Conservation (phyloP, 2,888 invertebrate species). For the Ichneumoninae sp. region DNA sequence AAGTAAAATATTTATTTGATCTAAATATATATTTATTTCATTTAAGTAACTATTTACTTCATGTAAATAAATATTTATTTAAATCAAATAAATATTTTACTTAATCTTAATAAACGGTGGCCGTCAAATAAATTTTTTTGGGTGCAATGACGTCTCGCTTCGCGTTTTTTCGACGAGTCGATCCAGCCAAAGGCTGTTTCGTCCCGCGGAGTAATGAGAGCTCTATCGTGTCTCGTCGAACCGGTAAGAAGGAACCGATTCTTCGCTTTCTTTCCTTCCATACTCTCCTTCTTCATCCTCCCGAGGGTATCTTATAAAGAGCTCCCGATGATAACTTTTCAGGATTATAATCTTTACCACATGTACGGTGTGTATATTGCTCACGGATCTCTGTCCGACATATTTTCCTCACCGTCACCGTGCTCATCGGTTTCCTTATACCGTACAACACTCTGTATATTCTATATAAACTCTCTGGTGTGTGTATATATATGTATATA, state of each 20-base stretch:
- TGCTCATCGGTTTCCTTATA: no score
- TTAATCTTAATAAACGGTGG: no score
- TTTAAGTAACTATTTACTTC: no score
- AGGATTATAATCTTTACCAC: no score
- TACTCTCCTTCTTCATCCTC: slow-evolving; percentile 2
- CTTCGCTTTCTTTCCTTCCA: slow-evolving; percentile 22
- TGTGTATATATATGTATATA: slow-evolving; percentile 13
- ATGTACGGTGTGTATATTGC: no score
- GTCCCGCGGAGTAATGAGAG: slow-evolving; percentile 27
- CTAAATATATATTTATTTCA: no score
- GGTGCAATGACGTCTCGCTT: neutral
- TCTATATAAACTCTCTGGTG: neutral
- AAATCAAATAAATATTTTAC: no score
- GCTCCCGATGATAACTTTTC: neutral
- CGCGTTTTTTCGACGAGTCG: neutral
- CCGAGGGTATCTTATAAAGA: neutral
- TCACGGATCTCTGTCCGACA: no score
- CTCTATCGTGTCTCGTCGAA: slow-evolving; percentile 5
- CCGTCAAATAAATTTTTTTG: no score
- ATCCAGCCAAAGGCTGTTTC: slow-evolving; percentile 38
- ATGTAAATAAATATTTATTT: no score
- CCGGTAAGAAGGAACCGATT: neutral
- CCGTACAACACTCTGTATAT: neutral
- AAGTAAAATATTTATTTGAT: no score
- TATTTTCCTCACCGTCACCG: no score